Conservation (phyloP, 1,140 invertebrate genomes). For the Aphidius ervi region DNA sequence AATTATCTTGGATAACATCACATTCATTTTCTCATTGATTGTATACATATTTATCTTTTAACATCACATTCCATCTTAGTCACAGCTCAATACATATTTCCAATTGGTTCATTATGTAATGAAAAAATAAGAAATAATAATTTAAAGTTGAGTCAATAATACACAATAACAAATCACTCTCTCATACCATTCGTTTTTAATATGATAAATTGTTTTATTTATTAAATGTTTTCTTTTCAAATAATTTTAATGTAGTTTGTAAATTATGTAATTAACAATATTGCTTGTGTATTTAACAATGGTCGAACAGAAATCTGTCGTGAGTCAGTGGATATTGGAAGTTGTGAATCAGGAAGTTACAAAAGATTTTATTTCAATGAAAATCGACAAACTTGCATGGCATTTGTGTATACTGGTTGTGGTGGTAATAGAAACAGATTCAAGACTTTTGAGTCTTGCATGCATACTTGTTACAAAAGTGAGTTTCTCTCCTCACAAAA, state of each 20-base stretch:
- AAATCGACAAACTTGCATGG: constrained; percentile 64
- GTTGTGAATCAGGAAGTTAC: constrained; percentile 61
- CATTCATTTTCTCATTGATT: too few species aligned
- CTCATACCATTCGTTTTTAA: too few species aligned
- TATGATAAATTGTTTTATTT: too few species aligned
- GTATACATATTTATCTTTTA: neutral
- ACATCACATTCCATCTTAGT: neutral
- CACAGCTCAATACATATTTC: too few species aligned
- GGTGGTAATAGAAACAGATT: constrained; percentile 78
- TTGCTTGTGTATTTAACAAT: constrained; percentile 34
- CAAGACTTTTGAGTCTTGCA: constrained; percentile 66
- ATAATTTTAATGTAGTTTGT: neutral
- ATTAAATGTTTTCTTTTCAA: neutral
- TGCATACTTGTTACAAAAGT: constrained; percentile 56
- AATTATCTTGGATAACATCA: too few species aligned
- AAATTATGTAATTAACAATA: constrained; percentile 16
- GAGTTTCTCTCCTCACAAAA: constrained; percentile 32
- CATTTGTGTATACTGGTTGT: constrained; percentile 77
- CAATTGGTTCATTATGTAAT: too few species aligned
- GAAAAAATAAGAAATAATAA: too few species aligned
- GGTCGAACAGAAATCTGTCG: constrained; percentile 56
- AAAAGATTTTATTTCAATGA: constrained; percentile 81
- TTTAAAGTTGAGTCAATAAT: too few species aligned
- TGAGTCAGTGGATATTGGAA: constrained; percentile 65
- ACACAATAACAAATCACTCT: too few species aligned